phyloP scores from a whole-genome alignment of 1,140 invertebrate species.

The Meloidogyne floridensis region DNA sequence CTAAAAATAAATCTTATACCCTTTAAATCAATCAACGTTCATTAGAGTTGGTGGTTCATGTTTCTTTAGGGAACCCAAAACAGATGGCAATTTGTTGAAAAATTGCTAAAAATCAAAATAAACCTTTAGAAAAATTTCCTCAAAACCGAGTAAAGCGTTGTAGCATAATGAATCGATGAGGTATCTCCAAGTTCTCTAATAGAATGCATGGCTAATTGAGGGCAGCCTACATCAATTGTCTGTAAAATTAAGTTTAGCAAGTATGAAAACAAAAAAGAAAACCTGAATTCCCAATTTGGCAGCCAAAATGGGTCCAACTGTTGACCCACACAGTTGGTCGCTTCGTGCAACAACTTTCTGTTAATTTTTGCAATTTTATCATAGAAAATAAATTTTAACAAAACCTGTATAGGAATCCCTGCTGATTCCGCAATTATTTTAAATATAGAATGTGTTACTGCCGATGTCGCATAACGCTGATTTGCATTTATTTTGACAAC shows the following conservation, averaged over 20 bases:
- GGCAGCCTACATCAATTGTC: slow-evolving; percentile 69
- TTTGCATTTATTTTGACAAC: slow-evolving; percentile 70
- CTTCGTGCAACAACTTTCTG: slow-evolving; percentile 69
- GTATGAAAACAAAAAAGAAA: background rate
- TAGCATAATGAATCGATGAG: slow-evolving; percentile 38
- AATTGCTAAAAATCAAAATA: slow-evolving; percentile 5
- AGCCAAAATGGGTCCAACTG: slow-evolving; percentile 70
- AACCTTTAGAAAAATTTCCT: background rate
- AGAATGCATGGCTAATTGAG: slow-evolving; percentile 70
- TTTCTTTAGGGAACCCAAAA: background rate
- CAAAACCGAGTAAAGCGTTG: slow-evolving; percentile 34
- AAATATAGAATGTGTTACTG: slow-evolving; percentile 68
- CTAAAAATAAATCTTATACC: background rate
- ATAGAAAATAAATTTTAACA: slow-evolving; percentile 1
- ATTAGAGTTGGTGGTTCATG: background rate
- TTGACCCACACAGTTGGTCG: slow-evolving; percentile 67
- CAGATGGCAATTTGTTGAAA: slow-evolving; percentile 22
- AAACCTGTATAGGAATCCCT: slow-evolving; percentile 66
- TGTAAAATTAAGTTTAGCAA: background rate
- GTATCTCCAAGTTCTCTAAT: slow-evolving; percentile 66
- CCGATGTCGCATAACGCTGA: slow-evolving; percentile 68
- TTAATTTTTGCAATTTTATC: background rate
- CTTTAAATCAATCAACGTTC: background rate
- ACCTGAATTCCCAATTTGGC: slow-evolving; percentile 67
- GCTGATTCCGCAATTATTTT: slow-evolving; percentile 67